Percentiles rank a stretch among this genome's conserved stretches.
Conservation (phyloP, 2,113 vertebrate species). For the Psittacula cyanocephala region DNA sequence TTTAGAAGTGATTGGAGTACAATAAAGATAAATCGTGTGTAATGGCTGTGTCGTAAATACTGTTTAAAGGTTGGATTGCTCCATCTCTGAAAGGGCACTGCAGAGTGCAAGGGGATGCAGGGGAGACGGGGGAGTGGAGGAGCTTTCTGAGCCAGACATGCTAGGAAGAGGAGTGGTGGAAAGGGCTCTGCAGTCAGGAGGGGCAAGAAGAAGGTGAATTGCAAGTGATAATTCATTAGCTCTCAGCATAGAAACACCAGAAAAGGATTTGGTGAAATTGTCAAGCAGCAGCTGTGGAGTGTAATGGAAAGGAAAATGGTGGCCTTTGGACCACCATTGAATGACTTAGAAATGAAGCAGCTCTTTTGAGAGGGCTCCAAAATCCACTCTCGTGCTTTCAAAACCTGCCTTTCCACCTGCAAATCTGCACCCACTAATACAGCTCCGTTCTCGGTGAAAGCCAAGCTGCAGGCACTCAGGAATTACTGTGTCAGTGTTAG, state of each 20-base stretch:
- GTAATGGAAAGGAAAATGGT: background rate
- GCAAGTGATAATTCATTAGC: background rate
- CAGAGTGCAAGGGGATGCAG: background rate
- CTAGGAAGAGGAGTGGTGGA: background rate
- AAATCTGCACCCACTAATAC: background rate
- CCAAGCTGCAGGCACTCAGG: background rate
- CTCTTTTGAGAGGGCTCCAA: background rate
- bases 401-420: background rate
- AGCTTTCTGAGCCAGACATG: background rate
- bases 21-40: background rate
- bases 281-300: background rate
- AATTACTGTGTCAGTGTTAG: background rate
- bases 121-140: background rate
- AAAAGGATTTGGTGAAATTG: background rate
- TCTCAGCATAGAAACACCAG: background rate
- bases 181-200: background rate
- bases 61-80: background rate
- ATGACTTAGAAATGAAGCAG: background rate
- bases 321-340: background rate
- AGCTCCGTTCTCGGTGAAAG: fast-evolving
- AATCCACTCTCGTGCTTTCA: background rate
- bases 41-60: background rate
- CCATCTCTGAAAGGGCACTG: fast-evolving
- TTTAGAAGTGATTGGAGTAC: background rate
- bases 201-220: background rate